Conservation (phyloP, 2,113 vertebrate species). For the Chlamydotis undulata region DNA sequence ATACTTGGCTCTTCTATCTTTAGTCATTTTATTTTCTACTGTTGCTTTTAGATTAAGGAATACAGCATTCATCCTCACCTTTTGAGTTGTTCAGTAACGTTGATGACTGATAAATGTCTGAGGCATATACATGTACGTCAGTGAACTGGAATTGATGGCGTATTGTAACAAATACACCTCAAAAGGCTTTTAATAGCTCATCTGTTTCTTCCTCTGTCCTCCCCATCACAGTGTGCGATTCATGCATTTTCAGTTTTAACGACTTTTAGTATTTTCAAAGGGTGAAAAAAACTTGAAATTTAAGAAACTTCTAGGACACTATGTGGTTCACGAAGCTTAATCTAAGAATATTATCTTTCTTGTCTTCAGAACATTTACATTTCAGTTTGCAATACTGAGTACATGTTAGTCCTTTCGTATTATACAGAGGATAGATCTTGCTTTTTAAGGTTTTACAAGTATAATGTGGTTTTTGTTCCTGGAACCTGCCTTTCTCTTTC, state of each 20-base stretch:
- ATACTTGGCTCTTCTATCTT: not conserved
- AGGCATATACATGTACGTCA: not conserved
- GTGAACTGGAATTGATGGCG: not conserved
- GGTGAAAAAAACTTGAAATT: not conserved
- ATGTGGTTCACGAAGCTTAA: not conserved
- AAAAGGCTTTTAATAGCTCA: not conserved
- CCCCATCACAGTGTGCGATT: not conserved
- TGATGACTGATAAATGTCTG: not conserved
- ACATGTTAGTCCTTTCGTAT: not conserved
- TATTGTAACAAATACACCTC: not conserved
- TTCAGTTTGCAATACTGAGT: not conserved
- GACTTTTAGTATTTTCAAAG: not conserved
- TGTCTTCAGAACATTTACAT: not conserved
- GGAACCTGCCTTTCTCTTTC: not conserved
- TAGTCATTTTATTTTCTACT: not conserved
- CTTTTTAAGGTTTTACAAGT: not conserved
- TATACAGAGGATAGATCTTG: not conserved
- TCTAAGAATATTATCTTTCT: not conserved
- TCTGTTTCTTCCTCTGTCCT: not conserved
- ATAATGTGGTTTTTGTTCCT: not conserved
- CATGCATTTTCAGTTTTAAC: not conserved
- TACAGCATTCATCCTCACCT: not conserved
- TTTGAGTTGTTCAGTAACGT: not conserved
- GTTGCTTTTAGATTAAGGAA: not conserved
- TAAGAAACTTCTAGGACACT: not conserved